Evolutionary conservation across 2,797 vertebrate species (phyloP), one percentile per base, ranked within the genome.

Genomic region (Dromococcyx pavoninus): DNA sequence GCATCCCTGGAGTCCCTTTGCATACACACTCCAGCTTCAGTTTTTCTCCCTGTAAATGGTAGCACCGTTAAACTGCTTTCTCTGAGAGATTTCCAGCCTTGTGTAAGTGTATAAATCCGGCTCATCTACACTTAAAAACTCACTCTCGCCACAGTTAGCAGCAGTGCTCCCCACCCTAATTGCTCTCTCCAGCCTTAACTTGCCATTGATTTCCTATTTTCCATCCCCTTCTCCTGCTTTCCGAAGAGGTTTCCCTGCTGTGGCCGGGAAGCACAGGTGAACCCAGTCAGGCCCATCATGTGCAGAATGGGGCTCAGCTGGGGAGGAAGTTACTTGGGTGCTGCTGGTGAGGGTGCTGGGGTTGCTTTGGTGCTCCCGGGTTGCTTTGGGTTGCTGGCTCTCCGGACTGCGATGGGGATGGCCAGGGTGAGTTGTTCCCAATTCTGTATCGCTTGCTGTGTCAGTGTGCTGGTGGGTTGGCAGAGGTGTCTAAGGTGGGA

Each of bases 161-260:
- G 54, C 67, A 35, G 39, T 11, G 10, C 23, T 92, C 91, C 86
- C 35, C 25, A n/a, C 58, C 56, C 76, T 86, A 69, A 89, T 23
- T 58, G 71, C 89, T 94, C 50, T 46, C 81, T 41, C 43, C 11
- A 5, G 73, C 85, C 90, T 89, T 85, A 50, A 44, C 78, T 74
- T 37, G 60, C 39, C 89, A 92, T 93, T 3, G 19, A 86, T 97
- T 95, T 95, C 92, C 90, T 76, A 33, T 83, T 93, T 75, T 53
- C 79, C 17, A 9, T 61, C 60, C 79, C 83, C 60, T n/a, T 84
- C 44, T 67, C 71, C 58, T 19, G 70, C 75, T 91, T 58, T 41
- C 71, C 41, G 14, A 5, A 9, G 77, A 4, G 13, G 41, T 80
- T 95, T 89, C 61, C 57, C 58, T 33, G 24, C 53, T 33, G 35